Percentiles rank a stretch among this genome's conserved stretches.
These are phyloP conservation scores for Cryptocephalus moraei DNA, from an alignment of 2,888 invertebrate genomes.

Conservation along the genomic window DNA sequence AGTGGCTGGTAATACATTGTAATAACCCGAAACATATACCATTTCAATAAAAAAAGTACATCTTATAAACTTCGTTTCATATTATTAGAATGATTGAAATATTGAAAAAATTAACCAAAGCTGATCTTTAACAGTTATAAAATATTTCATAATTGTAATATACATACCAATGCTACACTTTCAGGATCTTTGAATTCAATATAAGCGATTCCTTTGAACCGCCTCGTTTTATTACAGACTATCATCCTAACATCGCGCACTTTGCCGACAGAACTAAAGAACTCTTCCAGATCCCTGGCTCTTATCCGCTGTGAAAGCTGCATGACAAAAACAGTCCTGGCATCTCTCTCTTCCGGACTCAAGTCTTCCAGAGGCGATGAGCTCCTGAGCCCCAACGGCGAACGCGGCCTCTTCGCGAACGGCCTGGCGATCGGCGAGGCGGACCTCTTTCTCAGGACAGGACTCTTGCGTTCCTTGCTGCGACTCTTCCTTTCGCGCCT, in stretches of 20 bases:
- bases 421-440: constrained; percentile 13
- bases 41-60: too few relatives aligned
- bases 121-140: too few relatives aligned
- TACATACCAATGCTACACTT: constrained; percentile 82
- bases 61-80: too few relatives aligned
- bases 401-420: constrained; percentile 13
- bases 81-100: too few relatives aligned
- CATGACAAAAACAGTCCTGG: constrained; percentile 98
- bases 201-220: constrained; percentile 99
- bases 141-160: neutral
- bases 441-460: constrained; percentile 17
- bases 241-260: constrained; percentile 97
- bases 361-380: constrained; percentile 60
- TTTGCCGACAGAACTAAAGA: constrained; percentile 97
- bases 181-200: constrained; percentile 98
- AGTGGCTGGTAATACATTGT: too few relatives aligned
- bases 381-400: constrained; percentile 37
- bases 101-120: too few relatives aligned
- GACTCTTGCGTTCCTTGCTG: constrained; percentile 18
- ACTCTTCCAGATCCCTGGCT: constrained; percentile 93
- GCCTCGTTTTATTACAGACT: constrained; percentile 95
- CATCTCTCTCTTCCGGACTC: constrained; percentile 94
- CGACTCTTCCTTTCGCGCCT: constrained; percentile 15
- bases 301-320: constrained; percentile 91
- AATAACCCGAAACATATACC: too few relatives aligned